These are phyloP conservation scores for Erythrocercus mccallii DNA, from an alignment of 2,113 vertebrate genomes.

Conservation along the genomic window DNA sequence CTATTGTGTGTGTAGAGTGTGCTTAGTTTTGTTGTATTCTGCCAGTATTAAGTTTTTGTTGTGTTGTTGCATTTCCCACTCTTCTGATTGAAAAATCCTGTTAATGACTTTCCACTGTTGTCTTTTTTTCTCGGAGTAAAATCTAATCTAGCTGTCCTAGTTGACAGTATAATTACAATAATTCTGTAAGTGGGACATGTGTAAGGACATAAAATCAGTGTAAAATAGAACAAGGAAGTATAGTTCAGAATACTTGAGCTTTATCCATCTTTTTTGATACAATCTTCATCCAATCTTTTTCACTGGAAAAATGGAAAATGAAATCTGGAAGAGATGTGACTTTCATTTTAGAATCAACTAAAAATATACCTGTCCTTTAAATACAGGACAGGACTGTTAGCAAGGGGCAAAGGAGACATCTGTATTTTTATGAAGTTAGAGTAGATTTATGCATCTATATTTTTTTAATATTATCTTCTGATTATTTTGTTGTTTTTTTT, in stretches of 20 bases:
- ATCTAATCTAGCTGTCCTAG: slow-evolving; percentile 33
- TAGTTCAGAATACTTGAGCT: not conserved
- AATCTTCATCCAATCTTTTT: not conserved
- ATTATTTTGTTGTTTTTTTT: not conserved
- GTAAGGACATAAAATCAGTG: not conserved
- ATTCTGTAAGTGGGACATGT: slow-evolving; percentile 36
- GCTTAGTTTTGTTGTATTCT: not conserved
- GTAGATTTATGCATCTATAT: not conserved
- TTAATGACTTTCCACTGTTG: not conserved
- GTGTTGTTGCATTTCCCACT: not conserved
- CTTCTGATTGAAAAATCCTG: not conserved
- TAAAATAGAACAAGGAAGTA: not conserved
- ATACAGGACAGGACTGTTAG: not conserved
- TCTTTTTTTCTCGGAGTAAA: not conserved
- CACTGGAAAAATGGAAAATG: not conserved
- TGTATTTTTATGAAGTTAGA: not conserved
- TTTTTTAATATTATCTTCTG: not conserved
- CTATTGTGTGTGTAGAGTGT: not conserved
- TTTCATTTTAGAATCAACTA: not conserved
- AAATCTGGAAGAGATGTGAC: not conserved
- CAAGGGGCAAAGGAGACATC: not conserved
- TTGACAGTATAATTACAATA: slow-evolving; percentile 53
- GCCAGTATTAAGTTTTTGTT: not conserved
- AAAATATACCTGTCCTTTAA: not conserved
- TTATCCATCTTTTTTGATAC: not conserved